Percentiles rank a stretch among this genome's conserved stretches.
Evolutionary conservation across 2,113 vertebrate species (phyloP).

Genomic region (Rhea pennata): DNA sequence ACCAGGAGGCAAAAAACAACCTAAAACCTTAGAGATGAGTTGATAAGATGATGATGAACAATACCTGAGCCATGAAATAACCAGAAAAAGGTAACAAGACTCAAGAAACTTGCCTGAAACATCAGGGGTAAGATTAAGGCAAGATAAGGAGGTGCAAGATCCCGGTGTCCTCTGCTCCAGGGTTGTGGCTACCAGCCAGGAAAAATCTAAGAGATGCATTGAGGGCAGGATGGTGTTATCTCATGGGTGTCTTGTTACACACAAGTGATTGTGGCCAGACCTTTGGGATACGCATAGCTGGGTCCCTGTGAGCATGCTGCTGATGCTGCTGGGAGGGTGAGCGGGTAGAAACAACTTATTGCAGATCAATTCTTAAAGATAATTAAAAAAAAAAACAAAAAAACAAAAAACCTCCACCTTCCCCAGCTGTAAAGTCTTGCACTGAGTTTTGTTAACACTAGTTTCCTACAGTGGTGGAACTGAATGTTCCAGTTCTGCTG

Average conservation of each 20-base stretch:
- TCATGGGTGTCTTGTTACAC: background rate
- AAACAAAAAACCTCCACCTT: background rate
- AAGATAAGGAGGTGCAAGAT: background rate
- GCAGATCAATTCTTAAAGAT: background rate
- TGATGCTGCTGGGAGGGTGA: background rate
- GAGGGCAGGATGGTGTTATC: background rate
- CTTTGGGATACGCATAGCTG: fast-evolving
- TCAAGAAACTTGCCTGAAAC: background rate
- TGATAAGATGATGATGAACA: background rate
- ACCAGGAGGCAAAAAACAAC: background rate
- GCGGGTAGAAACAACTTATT: background rate
- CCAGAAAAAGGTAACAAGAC: background rate
- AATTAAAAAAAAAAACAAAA: background rate
- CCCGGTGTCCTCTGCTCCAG: background rate
- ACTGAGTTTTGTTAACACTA: background rate
- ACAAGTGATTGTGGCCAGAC: background rate
- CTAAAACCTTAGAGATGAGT: background rate
- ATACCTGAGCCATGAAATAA: background rate
- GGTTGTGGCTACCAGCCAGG: no score
- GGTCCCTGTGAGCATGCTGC: background rate
- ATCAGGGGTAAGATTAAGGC: background rate
- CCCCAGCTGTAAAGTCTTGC: background rate
- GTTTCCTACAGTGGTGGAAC: background rate
- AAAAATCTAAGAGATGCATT: background rate
- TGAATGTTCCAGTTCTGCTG: background rate